Percentiles rank a stretch among this genome's conserved stretches.
phyloP scores from a whole-genome alignment of 2,113 vertebrate species.

The Gorsachius goisagi region DNA sequence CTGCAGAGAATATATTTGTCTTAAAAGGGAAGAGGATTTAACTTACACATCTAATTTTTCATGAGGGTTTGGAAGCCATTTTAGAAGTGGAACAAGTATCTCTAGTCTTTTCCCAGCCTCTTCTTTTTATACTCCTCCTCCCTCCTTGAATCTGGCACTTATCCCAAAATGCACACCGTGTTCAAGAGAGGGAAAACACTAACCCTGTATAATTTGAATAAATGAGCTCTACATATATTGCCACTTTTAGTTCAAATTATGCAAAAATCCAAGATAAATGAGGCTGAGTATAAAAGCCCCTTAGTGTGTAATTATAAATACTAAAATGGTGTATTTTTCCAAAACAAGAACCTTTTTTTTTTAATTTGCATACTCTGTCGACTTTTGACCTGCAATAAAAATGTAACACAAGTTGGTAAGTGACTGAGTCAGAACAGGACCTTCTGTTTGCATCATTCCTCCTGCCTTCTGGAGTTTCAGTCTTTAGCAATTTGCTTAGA shows the following conservation, averaged over 20 bases:
- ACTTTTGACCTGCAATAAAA: conserved; percentile 63
- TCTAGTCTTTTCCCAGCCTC: conserved; percentile 9
- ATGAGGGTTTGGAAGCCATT: neutral
- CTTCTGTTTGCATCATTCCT: conserved; percentile 60
- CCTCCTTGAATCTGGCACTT: neutral
- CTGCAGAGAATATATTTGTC: neutral
- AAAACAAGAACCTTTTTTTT: conserved; percentile 43
- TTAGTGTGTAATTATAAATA: conserved; percentile 48
- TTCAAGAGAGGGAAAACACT: conserved; percentile 55
- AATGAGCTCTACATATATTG: conserved; percentile 45
- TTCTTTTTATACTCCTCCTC: conserved; percentile 14
- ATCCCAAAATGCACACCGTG: conserved; percentile 32
- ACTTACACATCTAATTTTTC: neutral
- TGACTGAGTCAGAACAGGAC: conserved; percentile 61
- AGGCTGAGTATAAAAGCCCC: conserved; percentile 43
- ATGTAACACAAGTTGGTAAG: conserved; percentile 45
- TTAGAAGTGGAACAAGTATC: neutral
- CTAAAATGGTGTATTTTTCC: conserved; percentile 54
- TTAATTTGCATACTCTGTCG: conserved; percentile 45
- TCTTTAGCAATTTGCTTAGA: neutral
- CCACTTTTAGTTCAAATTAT: conserved; percentile 55
- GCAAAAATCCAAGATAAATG: conserved; percentile 58
- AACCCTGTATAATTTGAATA: conserved; percentile 58
- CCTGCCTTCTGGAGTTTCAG: conserved; percentile 41
- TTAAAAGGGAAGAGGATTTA: neutral